Evolutionary conservation across 2,797 vertebrate species (phyloP).

Genomic region (Pangasius larnaudii): DNA sequence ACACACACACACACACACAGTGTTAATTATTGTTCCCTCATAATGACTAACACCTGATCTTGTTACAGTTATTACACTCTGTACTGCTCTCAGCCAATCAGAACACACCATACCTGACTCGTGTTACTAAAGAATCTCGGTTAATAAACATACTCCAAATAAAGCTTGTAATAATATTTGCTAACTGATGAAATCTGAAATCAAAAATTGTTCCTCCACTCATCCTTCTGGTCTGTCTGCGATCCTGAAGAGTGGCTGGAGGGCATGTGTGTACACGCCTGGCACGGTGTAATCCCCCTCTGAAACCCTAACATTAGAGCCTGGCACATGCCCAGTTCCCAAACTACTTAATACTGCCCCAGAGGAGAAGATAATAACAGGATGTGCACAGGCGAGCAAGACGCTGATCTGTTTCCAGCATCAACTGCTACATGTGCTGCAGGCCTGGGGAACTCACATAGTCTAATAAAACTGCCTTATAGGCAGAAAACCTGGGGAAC

Average conservation of each 20-base stretch:
- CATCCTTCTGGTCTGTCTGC: neutral
- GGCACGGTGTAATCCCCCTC: constrained; percentile 43
- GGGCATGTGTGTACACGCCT: constrained; percentile 60
- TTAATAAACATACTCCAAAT: neutral
- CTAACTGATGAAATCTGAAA: neutral
- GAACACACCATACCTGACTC: neutral
- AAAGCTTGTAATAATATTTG: neutral
- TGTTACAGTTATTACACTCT: neutral
- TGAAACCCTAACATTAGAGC: constrained; percentile 63
- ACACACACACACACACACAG: constrained; percentile 3
- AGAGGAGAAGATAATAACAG: constrained; percentile 71
- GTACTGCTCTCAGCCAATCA: neutral
- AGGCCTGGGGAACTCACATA: constrained; percentile 35
- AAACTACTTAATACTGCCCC: constrained; percentile 64
- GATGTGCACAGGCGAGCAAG: constrained; percentile 64
- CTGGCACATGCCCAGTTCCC: constrained; percentile 66
- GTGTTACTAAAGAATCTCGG: neutral
- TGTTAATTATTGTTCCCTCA: neutral
- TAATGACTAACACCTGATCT: neutral
- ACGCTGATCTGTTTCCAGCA: constrained; percentile 64
- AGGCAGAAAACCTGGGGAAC: constrained; percentile 16
- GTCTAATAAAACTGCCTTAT: neutral
- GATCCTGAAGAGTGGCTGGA: neutral
- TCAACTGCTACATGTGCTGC: constrained; percentile 43
- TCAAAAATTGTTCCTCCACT: neutral